Conservation (phyloP, 2,888 invertebrate genomes). For the Mylabris sibirica region DNA sequence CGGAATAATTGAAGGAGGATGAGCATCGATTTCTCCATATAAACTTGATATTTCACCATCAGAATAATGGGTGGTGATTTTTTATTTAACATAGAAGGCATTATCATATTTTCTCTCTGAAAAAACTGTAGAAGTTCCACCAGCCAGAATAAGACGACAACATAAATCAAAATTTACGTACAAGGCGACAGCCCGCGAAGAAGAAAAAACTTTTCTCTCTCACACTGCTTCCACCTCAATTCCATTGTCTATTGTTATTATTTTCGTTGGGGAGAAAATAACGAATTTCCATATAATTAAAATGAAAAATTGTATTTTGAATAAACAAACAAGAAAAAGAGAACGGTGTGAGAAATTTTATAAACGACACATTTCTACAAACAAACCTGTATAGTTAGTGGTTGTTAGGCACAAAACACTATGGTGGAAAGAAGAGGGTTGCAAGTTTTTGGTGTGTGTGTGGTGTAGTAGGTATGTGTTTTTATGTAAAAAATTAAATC, state of each 20-base stretch:
- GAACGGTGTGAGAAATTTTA: constrained; percentile 3
- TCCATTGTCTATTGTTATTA: constrained; percentile 10
- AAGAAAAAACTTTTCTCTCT: constrained; percentile 17
- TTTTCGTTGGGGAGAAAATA: constrained; percentile 37
- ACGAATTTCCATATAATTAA: constrained; percentile 51
- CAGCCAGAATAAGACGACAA: constrained; percentile 22
- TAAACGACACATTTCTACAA: constrained; percentile 1
- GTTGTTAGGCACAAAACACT: too few relatives aligned
- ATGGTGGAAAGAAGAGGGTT: background rate
- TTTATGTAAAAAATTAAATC: constrained; percentile 56
- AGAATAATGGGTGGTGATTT: constrained; percentile 16
- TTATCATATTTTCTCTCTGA: constrained; percentile 31
- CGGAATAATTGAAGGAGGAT: background rate
- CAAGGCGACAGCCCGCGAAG: constrained; percentile 29
- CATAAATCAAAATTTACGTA: constrained; percentile 36
- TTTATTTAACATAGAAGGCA: constrained; percentile 28
- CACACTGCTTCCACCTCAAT: background rate
- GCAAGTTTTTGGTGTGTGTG: background rate
- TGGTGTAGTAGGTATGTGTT: background rate
- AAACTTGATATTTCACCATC: background rate
- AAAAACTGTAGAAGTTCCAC: constrained; percentile 17
- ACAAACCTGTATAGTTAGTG: constrained; percentile 14
- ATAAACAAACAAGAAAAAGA: constrained; percentile 19
- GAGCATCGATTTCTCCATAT: background rate
- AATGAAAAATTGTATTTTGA: constrained; percentile 27